Evolutionary conservation across 2,888 invertebrate species (phyloP), one percentile per base, ranked within the genome.

Genomic region (Acanthococcus lagerstroemiae): DNA sequence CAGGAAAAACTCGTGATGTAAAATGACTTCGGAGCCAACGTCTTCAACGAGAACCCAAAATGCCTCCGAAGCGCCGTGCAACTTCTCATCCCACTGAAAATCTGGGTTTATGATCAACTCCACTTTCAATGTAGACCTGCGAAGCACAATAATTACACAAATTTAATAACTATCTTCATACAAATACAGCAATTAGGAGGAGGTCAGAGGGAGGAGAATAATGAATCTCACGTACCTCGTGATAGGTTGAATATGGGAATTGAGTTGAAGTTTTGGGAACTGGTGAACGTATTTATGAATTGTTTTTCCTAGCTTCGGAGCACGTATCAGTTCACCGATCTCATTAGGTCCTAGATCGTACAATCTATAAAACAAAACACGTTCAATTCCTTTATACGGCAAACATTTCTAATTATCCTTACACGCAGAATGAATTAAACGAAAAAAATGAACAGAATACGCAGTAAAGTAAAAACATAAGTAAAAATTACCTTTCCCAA

Each of bases 11-110:
- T 96, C 95, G 76, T 97, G 93, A 76, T 99, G 99, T 7, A 99
- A 82, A 69, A 99, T 85, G 74, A 88, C 87, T 74, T 91, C 90
- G 0, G 88, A 88, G 77, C 90, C 90, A 9, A 90, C 90, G 72
- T 91, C 90, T 73, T 90, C 90, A 0, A 90, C 89, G 4, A 91
- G 78, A 72, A 91, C 88, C 90, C 90, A 90, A 76, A 91, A 91
- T 0, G 87, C 90, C 76, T 90, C 90, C 52, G 85, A 80, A 65
- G 81, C 81, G 26, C 86, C 86, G 72, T 84, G 84, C 24, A 90
- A 81, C 78, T 95, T 96, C 69, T 96, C 96, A 72, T 99, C 97
- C 99, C 99, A 99, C 74, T 96, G 93, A 77, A 99, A 99, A 78
- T 99, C 97, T 0, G 99, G 97, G 0, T 95, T 95, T 68, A 99